Percentiles rank a stretch among this genome's conserved stretches.
Evolutionary conservation across 2,888 invertebrate genomes (phyloP).

Genomic region (Harpagoxenus sublaevis): DNA sequence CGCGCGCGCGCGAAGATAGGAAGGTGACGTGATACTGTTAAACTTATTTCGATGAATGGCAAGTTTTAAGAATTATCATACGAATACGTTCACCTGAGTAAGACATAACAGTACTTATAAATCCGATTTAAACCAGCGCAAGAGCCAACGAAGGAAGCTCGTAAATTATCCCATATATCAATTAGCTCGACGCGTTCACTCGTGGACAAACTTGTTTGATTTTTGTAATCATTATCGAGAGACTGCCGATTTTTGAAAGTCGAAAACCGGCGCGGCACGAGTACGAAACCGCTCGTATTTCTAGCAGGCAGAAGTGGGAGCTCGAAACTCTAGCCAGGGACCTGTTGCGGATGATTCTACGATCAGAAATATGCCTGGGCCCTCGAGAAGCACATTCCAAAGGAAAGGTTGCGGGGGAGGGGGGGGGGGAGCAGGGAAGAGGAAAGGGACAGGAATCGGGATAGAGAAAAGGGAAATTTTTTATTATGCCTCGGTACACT

Average conservation of each 20-base stretch:
- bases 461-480: constrained; percentile 1
- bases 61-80: constrained; percentile 25
- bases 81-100: neutral
- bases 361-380: constrained; percentile 60
- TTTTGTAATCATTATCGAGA: constrained; percentile 10
- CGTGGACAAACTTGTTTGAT: constrained; percentile 19
- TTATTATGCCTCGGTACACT: neutral
- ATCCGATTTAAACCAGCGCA: neutral
- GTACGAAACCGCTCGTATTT: constrained; percentile 20
- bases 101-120: constrained; percentile 27
- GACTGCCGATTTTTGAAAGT: constrained; percentile 29
- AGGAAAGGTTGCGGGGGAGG: constrained; percentile 16
- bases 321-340: constrained; percentile 31
- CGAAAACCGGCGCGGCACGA: neutral
- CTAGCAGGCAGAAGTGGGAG: constrained; percentile 12
- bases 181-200: constrained; percentile 18
- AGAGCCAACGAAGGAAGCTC: neutral
- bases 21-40: neutral
- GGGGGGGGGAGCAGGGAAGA: neutral
- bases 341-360: constrained; percentile 66
- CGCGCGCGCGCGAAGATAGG: neutral
- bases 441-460: constrained; percentile 9
- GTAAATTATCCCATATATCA: constrained; percentile 14
- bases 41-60: constrained; percentile 14
- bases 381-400: constrained; percentile 71